Percentiles rank a stretch among this genome's conserved stretches.
phyloP scores from a whole-genome alignment of 1,140 invertebrate genomes.

The Conus ventricosus region DNA sequence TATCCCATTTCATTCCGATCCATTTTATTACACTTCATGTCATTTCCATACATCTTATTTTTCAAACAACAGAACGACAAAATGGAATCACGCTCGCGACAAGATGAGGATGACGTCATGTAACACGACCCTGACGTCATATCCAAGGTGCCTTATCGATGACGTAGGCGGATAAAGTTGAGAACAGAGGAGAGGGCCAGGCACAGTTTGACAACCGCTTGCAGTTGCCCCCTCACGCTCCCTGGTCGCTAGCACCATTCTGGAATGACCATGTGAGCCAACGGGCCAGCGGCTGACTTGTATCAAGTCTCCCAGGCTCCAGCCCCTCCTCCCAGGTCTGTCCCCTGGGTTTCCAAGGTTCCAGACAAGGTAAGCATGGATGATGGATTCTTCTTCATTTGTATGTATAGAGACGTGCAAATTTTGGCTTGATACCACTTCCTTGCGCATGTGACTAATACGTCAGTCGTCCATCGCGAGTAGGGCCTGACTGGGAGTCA shows the following conservation, averaged over 20 bases:
- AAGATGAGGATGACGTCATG: background rate
- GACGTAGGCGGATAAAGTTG: background rate
- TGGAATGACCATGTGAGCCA: background rate
- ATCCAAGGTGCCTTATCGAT: background rate
- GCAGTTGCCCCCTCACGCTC: background rate
- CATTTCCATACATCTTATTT: too few relatives aligned
- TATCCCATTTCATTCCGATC: too few relatives aligned
- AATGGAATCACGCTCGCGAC: background rate
- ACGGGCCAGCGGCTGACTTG: background rate
- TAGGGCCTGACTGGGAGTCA: too few relatives aligned
- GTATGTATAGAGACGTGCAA: too few relatives aligned
- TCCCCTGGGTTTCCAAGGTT: background rate
- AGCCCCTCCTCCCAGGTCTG: background rate
- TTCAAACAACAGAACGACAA: too few relatives aligned
- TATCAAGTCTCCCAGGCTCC: background rate
- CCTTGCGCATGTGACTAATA: too few relatives aligned
- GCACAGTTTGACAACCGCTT: conserved; percentile 2
- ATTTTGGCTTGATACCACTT: too few relatives aligned
- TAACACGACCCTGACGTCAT: background rate
- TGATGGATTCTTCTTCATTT: too few relatives aligned
- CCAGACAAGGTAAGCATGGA: background rate
- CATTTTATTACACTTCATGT: too few relatives aligned
- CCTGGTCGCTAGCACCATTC: background rate
- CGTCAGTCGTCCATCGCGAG: too few relatives aligned
- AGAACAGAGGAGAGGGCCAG: conserved; percentile 1